Conservation (phyloP, 2,113 vertebrate genomes). For the Rafetus swinhoei region DNA sequence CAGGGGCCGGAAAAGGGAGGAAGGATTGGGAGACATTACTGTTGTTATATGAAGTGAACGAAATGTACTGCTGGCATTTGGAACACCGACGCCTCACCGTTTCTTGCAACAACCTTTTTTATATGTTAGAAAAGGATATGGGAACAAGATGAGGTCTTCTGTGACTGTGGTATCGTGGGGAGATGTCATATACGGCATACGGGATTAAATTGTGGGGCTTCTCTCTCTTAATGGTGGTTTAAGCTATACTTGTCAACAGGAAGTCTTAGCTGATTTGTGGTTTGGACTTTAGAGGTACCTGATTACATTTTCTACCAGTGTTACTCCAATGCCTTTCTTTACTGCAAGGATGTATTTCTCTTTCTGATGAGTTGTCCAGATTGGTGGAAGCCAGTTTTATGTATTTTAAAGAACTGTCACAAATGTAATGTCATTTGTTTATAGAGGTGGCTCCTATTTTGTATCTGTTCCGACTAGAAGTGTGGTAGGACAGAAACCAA, state of each 20-base stretch:
- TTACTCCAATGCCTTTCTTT: background rate
- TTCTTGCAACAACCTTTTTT: background rate
- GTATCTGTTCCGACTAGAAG: background rate
- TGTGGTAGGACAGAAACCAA: background rate
- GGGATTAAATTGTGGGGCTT: background rate
- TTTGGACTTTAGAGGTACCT: background rate
- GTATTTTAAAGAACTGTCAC: background rate
- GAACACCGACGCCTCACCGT: background rate
- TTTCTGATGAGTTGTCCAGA: background rate
- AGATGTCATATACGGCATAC: background rate
- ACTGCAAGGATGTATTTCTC: background rate
- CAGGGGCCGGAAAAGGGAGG: background rate
- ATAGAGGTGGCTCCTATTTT: background rate
- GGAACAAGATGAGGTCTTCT: background rate
- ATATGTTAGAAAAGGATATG: background rate
- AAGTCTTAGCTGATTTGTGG: background rate
- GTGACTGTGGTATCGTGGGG: background rate
- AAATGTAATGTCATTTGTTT: background rate
- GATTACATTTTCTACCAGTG: background rate
- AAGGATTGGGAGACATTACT: background rate
- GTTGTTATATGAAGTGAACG: background rate
- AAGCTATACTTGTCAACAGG: background rate
- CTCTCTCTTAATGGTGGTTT: background rate
- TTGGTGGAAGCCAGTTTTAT: background rate
- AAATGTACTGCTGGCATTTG: background rate